Evolutionary conservation across 1,140 invertebrate genomes (phyloP).

Genomic region (Apis florea): DNA sequence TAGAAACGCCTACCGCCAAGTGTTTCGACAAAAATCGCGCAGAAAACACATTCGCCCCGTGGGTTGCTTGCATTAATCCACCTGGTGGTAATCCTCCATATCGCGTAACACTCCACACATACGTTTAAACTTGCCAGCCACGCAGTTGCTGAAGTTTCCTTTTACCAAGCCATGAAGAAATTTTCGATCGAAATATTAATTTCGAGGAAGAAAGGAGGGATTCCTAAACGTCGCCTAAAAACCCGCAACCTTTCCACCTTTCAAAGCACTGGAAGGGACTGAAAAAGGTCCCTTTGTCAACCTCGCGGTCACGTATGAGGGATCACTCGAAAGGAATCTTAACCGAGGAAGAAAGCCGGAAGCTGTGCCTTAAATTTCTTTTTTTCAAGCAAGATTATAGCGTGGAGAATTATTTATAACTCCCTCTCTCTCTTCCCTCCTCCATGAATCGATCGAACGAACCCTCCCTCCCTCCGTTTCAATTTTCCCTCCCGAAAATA

Average conservation of each 20-base stretch:
- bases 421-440: neutral
- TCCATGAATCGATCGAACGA: neutral
- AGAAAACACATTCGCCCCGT: too few species aligned
- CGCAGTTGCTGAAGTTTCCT: too few species aligned
- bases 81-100: too few species aligned
- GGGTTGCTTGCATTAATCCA: too few species aligned
- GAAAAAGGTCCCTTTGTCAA: neutral
- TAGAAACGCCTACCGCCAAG: too few species aligned
- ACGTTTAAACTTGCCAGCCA: too few species aligned
- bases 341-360: neutral
- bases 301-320: neutral
- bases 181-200: slow-evolving; percentile 28
- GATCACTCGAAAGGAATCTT: neutral
- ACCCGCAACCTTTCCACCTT: neutral
- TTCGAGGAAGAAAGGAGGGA: neutral
- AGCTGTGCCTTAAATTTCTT: neutral
- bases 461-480: neutral
- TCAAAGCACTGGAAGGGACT: too few species aligned
- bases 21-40: too few species aligned
- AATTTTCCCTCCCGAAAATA: neutral
- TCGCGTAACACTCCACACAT: too few species aligned
- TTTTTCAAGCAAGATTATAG: too few species aligned
- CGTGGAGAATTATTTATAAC: neutral
- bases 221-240: too few species aligned
- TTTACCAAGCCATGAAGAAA: neutral